Conservation (phyloP, 2,797 vertebrate genomes). For the Corythornis leucogaster region DNA sequence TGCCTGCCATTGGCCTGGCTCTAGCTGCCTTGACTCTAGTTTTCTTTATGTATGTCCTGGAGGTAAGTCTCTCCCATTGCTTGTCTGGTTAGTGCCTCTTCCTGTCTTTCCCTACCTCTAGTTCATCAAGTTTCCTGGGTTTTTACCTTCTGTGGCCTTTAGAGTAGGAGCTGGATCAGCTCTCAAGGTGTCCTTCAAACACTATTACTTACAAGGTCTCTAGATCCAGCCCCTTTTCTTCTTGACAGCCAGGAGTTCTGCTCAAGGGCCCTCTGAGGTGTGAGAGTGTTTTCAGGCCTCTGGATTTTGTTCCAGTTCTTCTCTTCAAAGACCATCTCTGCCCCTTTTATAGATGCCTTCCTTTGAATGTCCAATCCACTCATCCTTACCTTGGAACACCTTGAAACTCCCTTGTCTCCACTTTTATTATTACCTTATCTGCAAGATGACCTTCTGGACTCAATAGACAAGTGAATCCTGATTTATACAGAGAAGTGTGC, state of each 20-base stretch:
- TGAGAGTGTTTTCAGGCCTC: background rate
- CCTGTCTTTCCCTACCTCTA: background rate
- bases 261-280: background rate
- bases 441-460: background rate
- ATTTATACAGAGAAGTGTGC: background rate
- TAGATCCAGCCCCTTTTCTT: background rate
- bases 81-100: background rate
- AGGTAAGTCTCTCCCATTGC: background rate
- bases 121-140: background rate
- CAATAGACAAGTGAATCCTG: background rate
- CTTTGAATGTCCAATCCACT: background rate
- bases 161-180: background rate
- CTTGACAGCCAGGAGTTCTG: background rate
- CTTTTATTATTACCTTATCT: background rate
- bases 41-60: background rate
- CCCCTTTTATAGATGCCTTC: background rate
- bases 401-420: background rate
- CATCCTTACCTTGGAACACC: background rate
- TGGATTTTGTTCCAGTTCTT: background rate
- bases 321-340: background rate
- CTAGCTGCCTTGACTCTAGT: rapidly evolving
- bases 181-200: background rate
- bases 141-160: background rate
- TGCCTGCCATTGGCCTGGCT: background rate
- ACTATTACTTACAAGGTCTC: too few relatives aligned